These are phyloP conservation scores for Cirrhinus molitorella DNA, from an alignment of 2,797 vertebrate genomes.

Conservation along the genomic window DNA sequence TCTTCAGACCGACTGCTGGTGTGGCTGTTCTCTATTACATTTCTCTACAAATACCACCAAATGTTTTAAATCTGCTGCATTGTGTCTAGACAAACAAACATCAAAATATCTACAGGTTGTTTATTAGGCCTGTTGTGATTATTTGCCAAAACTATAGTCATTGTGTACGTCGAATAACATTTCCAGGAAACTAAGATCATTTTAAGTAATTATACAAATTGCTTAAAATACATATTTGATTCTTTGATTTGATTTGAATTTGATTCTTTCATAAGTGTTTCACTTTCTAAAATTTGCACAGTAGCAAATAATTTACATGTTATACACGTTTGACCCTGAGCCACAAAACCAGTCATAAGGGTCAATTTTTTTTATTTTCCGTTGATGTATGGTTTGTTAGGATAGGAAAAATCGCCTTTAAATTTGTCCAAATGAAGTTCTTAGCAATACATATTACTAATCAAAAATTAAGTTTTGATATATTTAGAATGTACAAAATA, in stretches of 20 bases:
- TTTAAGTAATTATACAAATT: not conserved
- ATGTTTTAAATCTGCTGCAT: not conserved
- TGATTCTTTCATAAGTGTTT: no score
- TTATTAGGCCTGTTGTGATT: not conserved
- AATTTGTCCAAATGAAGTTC: no score
- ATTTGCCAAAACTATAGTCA: not conserved
- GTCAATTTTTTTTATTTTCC: no score
- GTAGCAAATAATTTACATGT: no score
- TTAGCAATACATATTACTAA: no score
- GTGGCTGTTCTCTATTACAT: not conserved
- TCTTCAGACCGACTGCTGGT: slow-evolving; percentile 92
- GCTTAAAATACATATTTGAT: not conserved
- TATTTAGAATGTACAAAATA: no score
- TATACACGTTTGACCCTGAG: no score
- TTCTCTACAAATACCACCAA: not conserved
- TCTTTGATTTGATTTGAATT: no score
- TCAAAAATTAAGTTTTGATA: no score
- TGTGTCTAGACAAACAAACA: not conserved
- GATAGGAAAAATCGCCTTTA: no score
- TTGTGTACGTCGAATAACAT: not conserved
- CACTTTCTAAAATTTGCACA: not conserved
- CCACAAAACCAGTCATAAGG: no score
- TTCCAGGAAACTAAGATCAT: not conserved
- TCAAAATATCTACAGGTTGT: not conserved
- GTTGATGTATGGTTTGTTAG: no score